A percentile compares a stretch with the other conserved stretches of the same genome.
phyloP scores from a whole-genome alignment of 2,888 invertebrate species.

The Nomada ferruginata region DNA sequence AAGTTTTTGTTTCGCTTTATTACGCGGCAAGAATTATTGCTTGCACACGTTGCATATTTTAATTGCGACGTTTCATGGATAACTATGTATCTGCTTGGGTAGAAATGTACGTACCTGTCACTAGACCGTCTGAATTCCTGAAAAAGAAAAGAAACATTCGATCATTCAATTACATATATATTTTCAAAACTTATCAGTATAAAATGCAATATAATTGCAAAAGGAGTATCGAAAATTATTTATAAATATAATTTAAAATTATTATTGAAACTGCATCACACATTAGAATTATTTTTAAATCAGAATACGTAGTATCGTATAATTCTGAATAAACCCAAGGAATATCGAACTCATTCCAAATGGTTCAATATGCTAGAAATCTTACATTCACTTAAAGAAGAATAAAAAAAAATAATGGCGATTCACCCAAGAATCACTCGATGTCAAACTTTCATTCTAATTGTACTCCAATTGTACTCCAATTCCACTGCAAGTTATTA shows the following conservation, averaged over 20 bases:
- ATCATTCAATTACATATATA: neutral
- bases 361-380: neutral
- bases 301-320: neutral
- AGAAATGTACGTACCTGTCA: conserved; percentile 68
- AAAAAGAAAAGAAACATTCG: conserved; percentile 55
- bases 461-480: neutral
- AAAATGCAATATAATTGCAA: neutral
- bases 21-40: conserved; percentile 1
- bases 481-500: neutral
- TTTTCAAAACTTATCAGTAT: too few species aligned
- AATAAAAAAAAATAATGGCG: neutral
- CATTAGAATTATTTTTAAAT: neutral
- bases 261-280: too few species aligned
- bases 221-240: too few species aligned
- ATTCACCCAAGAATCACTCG: neutral
- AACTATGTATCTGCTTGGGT: conserved; percentile 1
- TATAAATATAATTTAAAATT: too few species aligned
- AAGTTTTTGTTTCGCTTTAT: neutral
- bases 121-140: conserved; percentile 73
- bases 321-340: neutral
- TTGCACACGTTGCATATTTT: conserved; percentile 18
- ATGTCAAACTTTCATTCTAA: neutral
- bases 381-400: neutral
- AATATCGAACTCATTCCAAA: neutral
- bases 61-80: conserved; percentile 8